Evolutionary conservation across 2,888 invertebrate species (phyloP).

Genomic region (Sepiola atlantica): DNA sequence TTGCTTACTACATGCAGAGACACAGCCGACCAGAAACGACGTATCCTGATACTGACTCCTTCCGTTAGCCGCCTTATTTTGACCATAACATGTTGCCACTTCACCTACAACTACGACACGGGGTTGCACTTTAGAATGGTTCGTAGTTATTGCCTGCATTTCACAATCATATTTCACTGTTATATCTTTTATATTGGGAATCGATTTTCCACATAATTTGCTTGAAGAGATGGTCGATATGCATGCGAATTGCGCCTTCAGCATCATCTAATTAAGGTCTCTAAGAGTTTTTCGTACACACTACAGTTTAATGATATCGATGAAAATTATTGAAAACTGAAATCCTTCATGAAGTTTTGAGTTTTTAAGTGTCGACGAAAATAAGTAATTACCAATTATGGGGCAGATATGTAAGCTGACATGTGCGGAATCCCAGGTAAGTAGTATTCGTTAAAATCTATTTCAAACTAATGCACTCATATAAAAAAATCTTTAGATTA

Average conservation of each 20-base stretch:
- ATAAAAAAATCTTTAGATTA: neutral
- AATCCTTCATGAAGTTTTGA: neutral
- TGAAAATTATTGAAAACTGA: neutral
- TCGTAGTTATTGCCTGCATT: too few relatives aligned
- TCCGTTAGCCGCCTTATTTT: too few relatives aligned
- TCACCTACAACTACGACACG: too few relatives aligned
- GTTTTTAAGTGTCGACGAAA: neutral
- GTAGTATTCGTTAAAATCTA: neutral
- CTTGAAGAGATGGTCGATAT: neutral
- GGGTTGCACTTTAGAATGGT: too few relatives aligned
- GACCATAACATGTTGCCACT: too few relatives aligned
- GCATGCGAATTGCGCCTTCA: neutral
- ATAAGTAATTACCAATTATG: neutral
- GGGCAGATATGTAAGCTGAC: neutral
- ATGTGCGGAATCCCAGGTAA: neutral
- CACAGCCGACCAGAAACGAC: too few relatives aligned
- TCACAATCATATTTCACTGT: neutral
- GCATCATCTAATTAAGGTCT: neutral
- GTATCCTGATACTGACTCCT: too few relatives aligned
- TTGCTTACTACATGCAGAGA: too few relatives aligned
- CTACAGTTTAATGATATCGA: neutral
- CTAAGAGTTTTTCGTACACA: neutral
- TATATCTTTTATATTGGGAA: neutral
- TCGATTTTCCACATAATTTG: neutral
- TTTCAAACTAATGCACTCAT: neutral